These are phyloP conservation scores for Ctenochaetus hawaiiensis DNA, from an alignment of 2,797 vertebrate genomes.

Conservation along the genomic window DNA sequence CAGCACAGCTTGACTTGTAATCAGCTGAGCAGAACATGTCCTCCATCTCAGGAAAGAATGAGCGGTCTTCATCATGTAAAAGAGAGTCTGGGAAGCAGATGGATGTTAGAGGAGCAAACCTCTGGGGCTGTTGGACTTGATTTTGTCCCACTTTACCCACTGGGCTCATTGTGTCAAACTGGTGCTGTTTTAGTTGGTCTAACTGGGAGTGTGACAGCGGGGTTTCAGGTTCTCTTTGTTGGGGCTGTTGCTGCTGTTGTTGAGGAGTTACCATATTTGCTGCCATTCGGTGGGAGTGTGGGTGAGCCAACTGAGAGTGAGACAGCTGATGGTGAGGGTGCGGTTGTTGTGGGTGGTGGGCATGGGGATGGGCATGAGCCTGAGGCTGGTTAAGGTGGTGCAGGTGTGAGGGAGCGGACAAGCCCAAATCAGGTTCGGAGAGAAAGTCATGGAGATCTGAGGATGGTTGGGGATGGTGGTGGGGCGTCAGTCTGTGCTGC, in stretches of 20 bases:
- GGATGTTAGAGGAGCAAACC: conserved; percentile 90
- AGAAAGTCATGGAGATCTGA: conserved; percentile 84
- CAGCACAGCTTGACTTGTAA: conserved; percentile 86
- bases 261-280: conserved; percentile 70
- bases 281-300: conserved; percentile 62
- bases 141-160: conserved; percentile 75
- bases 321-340: conserved; percentile 79
- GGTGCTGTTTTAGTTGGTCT: conserved; percentile 87
- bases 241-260: conserved; percentile 76
- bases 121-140: conserved; percentile 84
- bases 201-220: conserved; percentile 81
- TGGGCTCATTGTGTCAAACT: conserved; percentile 83
- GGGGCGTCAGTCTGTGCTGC: conserved; percentile 76
- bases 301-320: conserved; percentile 68
- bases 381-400: conserved; percentile 78
- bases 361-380: conserved; percentile 67
- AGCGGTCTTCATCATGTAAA: conserved; percentile 91
- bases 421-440: conserved; percentile 80
- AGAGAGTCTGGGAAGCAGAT: conserved; percentile 95
- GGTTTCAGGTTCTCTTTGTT: conserved; percentile 75
- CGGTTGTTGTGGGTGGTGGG: conserved; percentile 76
- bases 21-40: conserved; percentile 94
- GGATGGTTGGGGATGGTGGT: conserved; percentile 77
- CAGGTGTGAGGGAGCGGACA: conserved; percentile 79
- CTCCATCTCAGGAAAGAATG: conserved; percentile 96